A percentile compares a stretch with the other conserved stretches of the same genome.
phyloP scores from a whole-genome alignment of 2,113 vertebrate genomes.

The Melanocharis versteri region DNA sequence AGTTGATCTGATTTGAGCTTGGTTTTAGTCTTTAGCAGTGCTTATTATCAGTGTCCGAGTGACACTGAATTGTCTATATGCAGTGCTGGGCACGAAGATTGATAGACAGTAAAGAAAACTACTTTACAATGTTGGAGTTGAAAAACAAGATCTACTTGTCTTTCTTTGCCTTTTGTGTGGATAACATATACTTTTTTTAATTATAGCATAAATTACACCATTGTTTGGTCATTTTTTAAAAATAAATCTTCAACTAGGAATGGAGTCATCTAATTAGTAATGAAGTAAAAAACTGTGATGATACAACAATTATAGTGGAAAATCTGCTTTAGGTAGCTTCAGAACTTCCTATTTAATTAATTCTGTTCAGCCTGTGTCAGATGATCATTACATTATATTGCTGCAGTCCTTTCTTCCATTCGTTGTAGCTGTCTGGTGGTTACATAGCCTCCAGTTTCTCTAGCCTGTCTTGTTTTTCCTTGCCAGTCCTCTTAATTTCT shows the following conservation, averaged over 20 bases:
- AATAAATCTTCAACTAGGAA: not conserved
- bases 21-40: not conserved
- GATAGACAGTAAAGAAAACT: not conserved
- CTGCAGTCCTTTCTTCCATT: not conserved
- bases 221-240: not conserved
- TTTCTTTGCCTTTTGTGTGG: not conserved
- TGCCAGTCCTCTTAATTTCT: not conserved
- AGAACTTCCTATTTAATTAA: not conserved
- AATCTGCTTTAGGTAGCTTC: not conserved
- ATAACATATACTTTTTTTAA: not conserved
- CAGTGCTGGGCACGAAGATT: not conserved
- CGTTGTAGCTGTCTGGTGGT: not conserved
- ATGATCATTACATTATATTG: not conserved
- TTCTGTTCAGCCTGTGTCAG: not conserved
- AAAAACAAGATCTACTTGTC: not conserved
- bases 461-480: not conserved
- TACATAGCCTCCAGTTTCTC: not conserved
- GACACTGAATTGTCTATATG: not conserved
- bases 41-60: not conserved
- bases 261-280: not conserved
- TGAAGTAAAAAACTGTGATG: not conserved
- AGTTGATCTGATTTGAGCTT: not conserved
- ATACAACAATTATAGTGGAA: not conserved
- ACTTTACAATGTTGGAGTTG: not conserved
- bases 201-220: not conserved